phyloP scores from a whole-genome alignment of 2,888 invertebrate species.

The Zygaena filipendulae region DNA sequence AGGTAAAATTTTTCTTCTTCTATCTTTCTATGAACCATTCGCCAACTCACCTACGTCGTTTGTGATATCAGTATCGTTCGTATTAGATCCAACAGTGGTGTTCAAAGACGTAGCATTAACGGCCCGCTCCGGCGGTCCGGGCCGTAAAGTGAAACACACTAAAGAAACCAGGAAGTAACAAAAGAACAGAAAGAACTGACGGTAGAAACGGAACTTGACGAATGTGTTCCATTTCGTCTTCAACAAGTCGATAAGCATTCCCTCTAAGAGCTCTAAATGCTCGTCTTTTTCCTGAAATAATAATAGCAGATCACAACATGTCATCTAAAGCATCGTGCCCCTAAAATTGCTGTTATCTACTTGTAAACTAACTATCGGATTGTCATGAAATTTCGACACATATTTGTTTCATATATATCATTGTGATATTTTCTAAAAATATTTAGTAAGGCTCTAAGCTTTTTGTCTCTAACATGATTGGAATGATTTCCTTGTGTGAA shows the following conservation, averaged over 20 bases:
- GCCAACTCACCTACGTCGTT: conserved; percentile 41
- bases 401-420: neutral
- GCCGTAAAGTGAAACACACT: conserved; percentile 88
- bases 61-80: conserved; percentile 39
- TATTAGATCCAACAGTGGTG: conserved; percentile 29
- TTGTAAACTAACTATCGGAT: no score
- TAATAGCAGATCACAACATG: neutral
- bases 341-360: no score
- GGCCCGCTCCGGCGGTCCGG: conserved; percentile 77
- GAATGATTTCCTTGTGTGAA: no score
- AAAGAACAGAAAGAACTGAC: conserved; percentile 90
- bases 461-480: no score
- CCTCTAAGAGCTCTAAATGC: conserved; percentile 95
- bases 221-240: conserved; percentile 99
- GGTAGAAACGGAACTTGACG: conserved; percentile 93
- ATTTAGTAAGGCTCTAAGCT: no score
- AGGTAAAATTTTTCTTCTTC: neutral
- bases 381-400: no score
- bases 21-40: no score
- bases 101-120: conserved; percentile 42
- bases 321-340: neutral
- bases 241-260: conserved; percentile 90
- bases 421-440: no score
- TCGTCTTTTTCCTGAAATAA: conserved; percentile 86
- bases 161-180: conserved; percentile 91